Percentiles rank a stretch among this genome's conserved stretches.
These are phyloP conservation scores for Tipula confusa DNA, from an alignment of 2,888 invertebrate species.

Conservation along the genomic window DNA sequence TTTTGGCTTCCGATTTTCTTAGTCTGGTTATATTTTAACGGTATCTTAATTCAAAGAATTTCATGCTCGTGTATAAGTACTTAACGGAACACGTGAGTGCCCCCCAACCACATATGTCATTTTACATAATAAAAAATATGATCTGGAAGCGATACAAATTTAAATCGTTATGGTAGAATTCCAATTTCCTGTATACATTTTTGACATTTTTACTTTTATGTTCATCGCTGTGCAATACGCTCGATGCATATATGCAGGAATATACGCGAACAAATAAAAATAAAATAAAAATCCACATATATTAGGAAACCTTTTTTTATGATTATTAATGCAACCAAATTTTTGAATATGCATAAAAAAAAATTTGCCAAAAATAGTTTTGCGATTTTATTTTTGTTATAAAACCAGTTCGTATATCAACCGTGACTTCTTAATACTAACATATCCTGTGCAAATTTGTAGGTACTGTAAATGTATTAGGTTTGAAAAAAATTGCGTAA, in stretches of 20 bases:
- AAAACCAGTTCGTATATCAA: constrained; percentile 5
- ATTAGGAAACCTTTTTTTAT: not conserved
- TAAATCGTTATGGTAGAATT: not conserved
- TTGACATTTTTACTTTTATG: not conserved
- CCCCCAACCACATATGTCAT: no score
- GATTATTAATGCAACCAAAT: not conserved
- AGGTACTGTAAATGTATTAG: not conserved
- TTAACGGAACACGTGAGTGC: no score
- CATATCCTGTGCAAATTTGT: no score
- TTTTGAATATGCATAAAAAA: not conserved
- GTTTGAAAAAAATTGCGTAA: not conserved
- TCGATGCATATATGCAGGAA: not conserved
- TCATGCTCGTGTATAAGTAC: no score
- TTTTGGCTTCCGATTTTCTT: no score
- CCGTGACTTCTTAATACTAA: constrained; percentile 3
- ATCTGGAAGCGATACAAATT: not conserved
- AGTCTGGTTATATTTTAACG: no score
- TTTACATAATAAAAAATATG: no score
- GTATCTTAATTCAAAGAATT: no score
- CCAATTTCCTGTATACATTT: not conserved
- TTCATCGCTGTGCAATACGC: not conserved
- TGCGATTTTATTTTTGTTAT: not conserved
- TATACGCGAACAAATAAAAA: not conserved
- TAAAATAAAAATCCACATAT: not conserved
- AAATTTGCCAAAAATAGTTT: not conserved